Percentiles rank a stretch among this genome's conserved stretches.
These are phyloP conservation scores for Neopelma chrysocephalum DNA, from an alignment of 2,797 vertebrate genomes.

Conservation along the genomic window DNA sequence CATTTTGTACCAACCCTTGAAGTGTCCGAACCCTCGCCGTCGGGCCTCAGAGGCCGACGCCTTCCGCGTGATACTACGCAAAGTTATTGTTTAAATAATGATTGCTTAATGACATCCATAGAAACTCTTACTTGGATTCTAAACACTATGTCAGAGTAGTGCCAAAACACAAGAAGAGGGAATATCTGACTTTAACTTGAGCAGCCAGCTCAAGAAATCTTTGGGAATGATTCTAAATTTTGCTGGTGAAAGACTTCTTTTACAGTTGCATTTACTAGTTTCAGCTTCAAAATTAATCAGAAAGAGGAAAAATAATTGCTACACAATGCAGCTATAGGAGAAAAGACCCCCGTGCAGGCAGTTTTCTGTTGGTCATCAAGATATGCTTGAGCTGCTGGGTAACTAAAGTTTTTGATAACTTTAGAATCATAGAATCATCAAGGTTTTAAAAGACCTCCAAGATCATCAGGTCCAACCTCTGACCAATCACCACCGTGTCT, in stretches of 20 bases:
- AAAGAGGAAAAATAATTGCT: not conserved
- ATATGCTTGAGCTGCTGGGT: not conserved
- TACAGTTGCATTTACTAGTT: not conserved
- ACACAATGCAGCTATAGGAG: not conserved
- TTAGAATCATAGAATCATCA: not conserved
- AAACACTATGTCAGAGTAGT: not conserved
- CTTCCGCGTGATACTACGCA: not conserved
- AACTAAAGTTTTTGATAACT: constrained; percentile 34
- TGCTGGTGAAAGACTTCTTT: not conserved
- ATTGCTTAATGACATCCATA: not conserved
- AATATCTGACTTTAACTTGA: not conserved
- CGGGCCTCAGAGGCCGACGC: too few species aligned
- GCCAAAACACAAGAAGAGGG: not conserved
- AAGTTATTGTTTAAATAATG: not conserved
- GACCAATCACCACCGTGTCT: not conserved
- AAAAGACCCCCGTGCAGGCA: not conserved
- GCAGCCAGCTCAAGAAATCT: not conserved
- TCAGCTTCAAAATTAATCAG: not conserved
- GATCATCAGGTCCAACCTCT: not conserved
- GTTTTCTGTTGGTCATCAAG: not conserved
- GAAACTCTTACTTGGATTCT: not conserved
- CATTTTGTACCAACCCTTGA: too few species aligned
- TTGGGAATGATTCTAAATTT: not conserved
- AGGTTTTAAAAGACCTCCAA: not conserved
- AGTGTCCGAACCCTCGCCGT: too few species aligned